phyloP scores from a whole-genome alignment of 2,113 vertebrate genomes.

The Redunca redunca region DNA sequence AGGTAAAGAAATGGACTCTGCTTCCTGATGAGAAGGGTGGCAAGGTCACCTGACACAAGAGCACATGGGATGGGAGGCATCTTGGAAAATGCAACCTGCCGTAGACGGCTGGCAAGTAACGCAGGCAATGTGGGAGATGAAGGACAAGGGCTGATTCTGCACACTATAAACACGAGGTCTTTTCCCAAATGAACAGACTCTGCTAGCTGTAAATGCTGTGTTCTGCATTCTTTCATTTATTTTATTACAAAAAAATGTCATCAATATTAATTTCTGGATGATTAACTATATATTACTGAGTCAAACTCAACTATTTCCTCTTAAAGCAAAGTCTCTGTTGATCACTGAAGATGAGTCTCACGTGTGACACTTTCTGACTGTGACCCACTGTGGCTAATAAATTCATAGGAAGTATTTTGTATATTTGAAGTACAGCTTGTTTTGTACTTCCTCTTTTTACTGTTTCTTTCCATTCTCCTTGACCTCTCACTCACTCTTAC shows the following conservation, averaged over 20 bases:
- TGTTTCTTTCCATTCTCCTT: neutral
- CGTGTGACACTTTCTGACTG: neutral
- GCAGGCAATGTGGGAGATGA: neutral
- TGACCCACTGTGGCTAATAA: neutral
- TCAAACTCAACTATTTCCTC: neutral
- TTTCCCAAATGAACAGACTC: neutral
- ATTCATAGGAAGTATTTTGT: neutral
- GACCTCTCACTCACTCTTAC: neutral
- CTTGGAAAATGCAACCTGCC: neutral
- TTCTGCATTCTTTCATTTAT: neutral
- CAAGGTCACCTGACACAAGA: neutral
- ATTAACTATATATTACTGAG: neutral
- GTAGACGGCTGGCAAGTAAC: neutral
- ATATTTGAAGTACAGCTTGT: neutral
- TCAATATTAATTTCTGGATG: neutral
- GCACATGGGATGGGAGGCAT: neutral
- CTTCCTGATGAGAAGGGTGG: neutral
- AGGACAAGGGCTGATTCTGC: neutral
- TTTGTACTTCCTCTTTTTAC: neutral
- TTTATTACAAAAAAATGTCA: neutral
- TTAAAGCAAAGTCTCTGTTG: neutral
- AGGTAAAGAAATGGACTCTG: neutral
- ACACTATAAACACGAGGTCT: neutral
- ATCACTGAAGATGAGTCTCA: neutral
- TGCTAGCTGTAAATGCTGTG: neutral